Conservation (phyloP, 2,888 invertebrate genomes). For the Sipha maydis region DNA sequence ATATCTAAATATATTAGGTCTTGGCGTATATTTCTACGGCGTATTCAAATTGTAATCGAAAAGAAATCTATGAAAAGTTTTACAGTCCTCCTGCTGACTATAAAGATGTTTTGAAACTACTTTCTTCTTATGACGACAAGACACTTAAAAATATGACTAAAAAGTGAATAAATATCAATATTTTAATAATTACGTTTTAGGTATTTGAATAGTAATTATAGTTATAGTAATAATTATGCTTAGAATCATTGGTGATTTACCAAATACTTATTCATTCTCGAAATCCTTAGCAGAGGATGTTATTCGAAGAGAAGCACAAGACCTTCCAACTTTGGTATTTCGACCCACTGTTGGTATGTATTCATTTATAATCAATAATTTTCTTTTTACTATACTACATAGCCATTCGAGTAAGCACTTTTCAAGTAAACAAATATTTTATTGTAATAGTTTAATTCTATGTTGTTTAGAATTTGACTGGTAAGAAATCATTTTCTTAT, state of each 20-base stretch:
- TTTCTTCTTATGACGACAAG: conserved; percentile 67
- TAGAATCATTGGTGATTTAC: conserved; percentile 71
- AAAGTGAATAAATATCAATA: conserved; percentile 65
- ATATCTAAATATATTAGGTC: conserved; percentile 38
- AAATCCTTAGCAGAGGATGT: conserved; percentile 84
- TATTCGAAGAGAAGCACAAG: conserved; percentile 72
- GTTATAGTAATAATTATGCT: not conserved
- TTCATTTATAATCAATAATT: not conserved
- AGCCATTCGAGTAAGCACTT: not conserved
- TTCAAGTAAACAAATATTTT: not conserved
- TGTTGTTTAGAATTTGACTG: too few species aligned
- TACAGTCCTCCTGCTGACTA: conserved; percentile 67
- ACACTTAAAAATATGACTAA: conserved; percentile 67
- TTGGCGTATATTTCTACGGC: conserved; percentile 68
- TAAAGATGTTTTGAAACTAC: conserved; percentile 66
- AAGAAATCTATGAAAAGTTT: conserved; percentile 67
- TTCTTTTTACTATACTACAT: not conserved
- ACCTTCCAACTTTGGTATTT: conserved; percentile 80
- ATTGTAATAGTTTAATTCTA: not conserved
- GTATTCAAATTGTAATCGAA: conserved; percentile 67
- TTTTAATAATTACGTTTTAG: not conserved
- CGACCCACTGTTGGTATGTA: conserved; percentile 81
- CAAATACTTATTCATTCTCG: conserved; percentile 88
- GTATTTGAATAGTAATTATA: not conserved
- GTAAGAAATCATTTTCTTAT: too few species aligned